Evolutionary conservation across 1,140 invertebrate genomes (phyloP).

Genomic region (Apis cerana): DNA sequence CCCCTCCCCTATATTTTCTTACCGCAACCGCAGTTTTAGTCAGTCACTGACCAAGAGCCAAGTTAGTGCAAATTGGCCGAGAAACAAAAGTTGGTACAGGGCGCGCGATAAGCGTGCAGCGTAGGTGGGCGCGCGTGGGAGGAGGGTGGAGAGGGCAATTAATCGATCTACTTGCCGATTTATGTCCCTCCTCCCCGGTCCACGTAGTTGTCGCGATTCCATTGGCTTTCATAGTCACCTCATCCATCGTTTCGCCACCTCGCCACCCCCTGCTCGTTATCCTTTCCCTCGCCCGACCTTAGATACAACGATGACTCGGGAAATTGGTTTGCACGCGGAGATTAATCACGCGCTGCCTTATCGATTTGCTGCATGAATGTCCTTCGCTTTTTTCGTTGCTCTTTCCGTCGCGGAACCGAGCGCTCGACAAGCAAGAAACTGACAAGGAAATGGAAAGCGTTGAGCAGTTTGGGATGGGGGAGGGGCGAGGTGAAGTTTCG

Average conservation of each 20-base stretch:
- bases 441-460: background rate
- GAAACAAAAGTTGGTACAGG: constrained; percentile 48
- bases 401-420: background rate
- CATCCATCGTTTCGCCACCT: constrained; percentile 56
- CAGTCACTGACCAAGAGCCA: constrained; percentile 56
- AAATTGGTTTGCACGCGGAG: constrained; percentile 33
- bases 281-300: constrained; percentile 42
- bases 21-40: constrained; percentile 64
- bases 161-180: constrained; percentile 69
- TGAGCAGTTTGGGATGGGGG: too few species aligned
- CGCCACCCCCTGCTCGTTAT: constrained; percentile 47
- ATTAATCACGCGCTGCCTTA: constrained; percentile 54
- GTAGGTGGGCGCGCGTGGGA: background rate
- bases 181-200: constrained; percentile 35
- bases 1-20: constrained; percentile 62
- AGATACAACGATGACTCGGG: constrained; percentile 37
- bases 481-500: background rate
- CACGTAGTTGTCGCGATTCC: constrained; percentile 54
- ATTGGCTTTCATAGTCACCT: constrained; percentile 65
- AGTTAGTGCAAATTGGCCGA: constrained; percentile 72
- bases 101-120: background rate
- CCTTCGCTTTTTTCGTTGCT: constrained; percentile 30
- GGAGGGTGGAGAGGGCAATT: constrained; percentile 52
- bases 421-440: background rate
- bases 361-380: constrained; percentile 32